Conservation (phyloP, 2,113 vertebrate genomes). For the Herpetotheres cachinnans region DNA sequence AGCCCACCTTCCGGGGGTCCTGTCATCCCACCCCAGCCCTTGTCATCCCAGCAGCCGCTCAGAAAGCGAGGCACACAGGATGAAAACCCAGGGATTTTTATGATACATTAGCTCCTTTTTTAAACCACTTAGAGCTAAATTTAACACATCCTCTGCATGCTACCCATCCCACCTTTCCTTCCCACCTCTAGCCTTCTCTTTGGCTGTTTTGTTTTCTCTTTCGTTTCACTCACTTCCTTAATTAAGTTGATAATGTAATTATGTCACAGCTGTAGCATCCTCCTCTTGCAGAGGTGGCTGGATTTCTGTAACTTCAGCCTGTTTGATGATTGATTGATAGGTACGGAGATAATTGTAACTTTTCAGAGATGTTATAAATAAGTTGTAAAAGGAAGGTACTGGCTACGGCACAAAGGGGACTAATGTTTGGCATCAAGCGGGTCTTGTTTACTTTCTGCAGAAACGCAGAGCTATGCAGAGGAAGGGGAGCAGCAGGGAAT, state of each 20-base stretch:
- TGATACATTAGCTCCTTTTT: slow-evolving; percentile 32
- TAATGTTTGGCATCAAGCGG: not conserved
- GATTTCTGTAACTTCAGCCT: slow-evolving; percentile 61
- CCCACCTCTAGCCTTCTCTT: slow-evolving; percentile 62
- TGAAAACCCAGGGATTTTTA: slow-evolving; percentile 30
- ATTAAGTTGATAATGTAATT: slow-evolving; percentile 72
- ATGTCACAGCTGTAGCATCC: slow-evolving; percentile 69
- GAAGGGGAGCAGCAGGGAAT: not conserved
- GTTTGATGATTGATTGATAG: slow-evolving; percentile 60
- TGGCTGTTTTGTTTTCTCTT: slow-evolving; percentile 66
- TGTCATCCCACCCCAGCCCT: not conserved
- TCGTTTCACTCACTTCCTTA: slow-evolving; percentile 67
- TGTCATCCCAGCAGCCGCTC: not conserved
- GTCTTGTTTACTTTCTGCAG: not conserved
- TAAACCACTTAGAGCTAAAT: slow-evolving; percentile 62
- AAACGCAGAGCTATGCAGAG: not conserved
- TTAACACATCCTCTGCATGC: slow-evolving; percentile 65
- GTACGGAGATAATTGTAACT: slow-evolving; percentile 57
- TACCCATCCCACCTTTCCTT: slow-evolving; percentile 61
- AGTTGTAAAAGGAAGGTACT: not conserved
- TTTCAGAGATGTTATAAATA: slow-evolving; percentile 40
- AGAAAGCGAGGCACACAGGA: not conserved
- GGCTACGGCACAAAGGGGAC: not conserved
- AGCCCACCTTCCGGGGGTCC: not conserved
- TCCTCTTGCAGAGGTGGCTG: slow-evolving; percentile 65